These are phyloP conservation scores for Oceanodroma leucorhoa DNA, from an alignment of 2,797 vertebrate species.

Conservation along the genomic window DNA sequence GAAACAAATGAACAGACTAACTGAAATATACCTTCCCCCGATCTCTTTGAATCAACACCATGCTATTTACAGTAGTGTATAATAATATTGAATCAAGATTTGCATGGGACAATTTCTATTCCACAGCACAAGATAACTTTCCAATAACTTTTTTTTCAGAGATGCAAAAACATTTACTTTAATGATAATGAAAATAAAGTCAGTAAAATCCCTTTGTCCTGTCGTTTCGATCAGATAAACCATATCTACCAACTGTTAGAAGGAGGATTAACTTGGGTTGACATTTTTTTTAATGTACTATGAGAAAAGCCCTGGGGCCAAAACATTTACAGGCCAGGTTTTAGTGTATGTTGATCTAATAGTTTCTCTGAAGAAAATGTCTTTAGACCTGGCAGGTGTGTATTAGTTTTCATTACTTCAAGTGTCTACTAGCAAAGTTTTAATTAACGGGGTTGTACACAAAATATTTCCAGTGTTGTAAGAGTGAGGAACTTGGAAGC, in stretches of 20 bases:
- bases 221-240: conserved; percentile 65
- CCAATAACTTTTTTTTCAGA: conserved; percentile 14
- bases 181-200: conserved; percentile 66
- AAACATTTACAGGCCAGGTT: conserved; percentile 58
- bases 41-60: conserved; percentile 60
- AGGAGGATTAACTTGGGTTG: conserved; percentile 61
- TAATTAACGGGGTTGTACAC: conserved; percentile 14
- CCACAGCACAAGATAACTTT: conserved; percentile 24
- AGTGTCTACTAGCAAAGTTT: conserved; percentile 50
- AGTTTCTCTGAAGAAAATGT: conserved; percentile 51
- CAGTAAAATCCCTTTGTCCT: conserved; percentile 61
- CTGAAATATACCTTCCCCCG: conserved; percentile 25
- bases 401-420: conserved; percentile 52
- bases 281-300: conserved; percentile 50
- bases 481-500: background rate
- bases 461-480: conserved; percentile 30
- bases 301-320: conserved; percentile 60
- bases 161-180: conserved; percentile 63
- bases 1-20: conserved; percentile 40
- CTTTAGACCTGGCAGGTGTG: conserved; percentile 48
- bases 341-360: conserved; percentile 49
- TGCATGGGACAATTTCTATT: conserved; percentile 58
- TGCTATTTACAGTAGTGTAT: conserved; percentile 64
- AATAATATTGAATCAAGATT: conserved; percentile 72
- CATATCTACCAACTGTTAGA: conserved; percentile 65